phyloP scores from a whole-genome alignment of 2,888 invertebrate species.

The Napeogenes inachia region DNA sequence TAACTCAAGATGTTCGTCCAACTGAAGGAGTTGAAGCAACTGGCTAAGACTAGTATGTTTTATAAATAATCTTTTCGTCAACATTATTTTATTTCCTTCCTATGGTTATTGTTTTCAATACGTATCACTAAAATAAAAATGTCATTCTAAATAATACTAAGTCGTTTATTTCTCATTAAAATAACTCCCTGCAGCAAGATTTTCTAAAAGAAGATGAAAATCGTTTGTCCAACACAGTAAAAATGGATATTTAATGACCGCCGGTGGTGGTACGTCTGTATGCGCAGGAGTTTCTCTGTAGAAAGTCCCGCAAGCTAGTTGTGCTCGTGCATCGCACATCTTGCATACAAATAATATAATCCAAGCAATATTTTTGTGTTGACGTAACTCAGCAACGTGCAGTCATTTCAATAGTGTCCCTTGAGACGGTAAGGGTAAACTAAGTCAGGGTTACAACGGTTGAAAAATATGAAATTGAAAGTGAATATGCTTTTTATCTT shows the following conservation, averaged over 20 bases:
- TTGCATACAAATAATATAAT: conserved; percentile 68
- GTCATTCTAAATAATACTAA: neutral
- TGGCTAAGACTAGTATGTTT: too few species aligned
- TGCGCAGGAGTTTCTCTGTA: conserved; percentile 71
- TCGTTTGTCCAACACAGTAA: conserved; percentile 43
- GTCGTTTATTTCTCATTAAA: conserved; percentile 28
- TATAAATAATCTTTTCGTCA: too few species aligned
- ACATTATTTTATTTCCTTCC: too few species aligned
- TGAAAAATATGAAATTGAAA: conserved; percentile 55
- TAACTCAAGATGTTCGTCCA: too few species aligned
- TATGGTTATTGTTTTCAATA: neutral
- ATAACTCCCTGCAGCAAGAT: conserved; percentile 13
- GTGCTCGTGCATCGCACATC: conserved; percentile 58
- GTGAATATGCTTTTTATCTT: conserved; percentile 41
- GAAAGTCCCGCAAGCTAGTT: conserved; percentile 73
- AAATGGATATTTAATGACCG: conserved; percentile 47
- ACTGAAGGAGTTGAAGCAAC: too few species aligned
- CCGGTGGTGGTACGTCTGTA: conserved; percentile 48
- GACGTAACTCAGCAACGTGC: conserved; percentile 53
- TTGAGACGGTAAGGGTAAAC: conserved; percentile 53
- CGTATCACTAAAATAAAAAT: neutral
- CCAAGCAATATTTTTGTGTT: conserved; percentile 54
- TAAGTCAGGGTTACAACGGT: conserved; percentile 38
- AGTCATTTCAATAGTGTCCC: conserved; percentile 68
- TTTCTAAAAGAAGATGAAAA: conserved; percentile 29